Evolutionary conservation across 2,888 invertebrate genomes (phyloP).

Genomic region (Erebia aethiops): DNA sequence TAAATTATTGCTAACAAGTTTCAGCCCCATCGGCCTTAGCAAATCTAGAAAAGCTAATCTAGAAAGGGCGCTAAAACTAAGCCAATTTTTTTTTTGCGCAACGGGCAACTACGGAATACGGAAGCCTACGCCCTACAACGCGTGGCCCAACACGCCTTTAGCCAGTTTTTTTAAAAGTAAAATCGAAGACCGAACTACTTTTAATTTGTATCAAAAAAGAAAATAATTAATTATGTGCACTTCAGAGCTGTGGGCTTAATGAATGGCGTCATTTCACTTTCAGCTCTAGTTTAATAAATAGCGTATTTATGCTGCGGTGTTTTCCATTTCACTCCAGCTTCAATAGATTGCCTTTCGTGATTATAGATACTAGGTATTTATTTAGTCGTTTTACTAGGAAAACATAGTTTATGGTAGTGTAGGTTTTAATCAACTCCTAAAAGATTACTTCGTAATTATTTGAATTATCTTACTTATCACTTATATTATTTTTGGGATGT

Average conservation of each 20-base stretch:
- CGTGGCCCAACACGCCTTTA: no score
- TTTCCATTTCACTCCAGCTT: constrained; percentile 5
- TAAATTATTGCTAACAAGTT: no score
- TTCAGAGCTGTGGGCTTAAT: constrained; percentile 3
- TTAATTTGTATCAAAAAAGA: neutral
- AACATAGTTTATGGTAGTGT: neutral
- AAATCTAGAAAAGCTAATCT: no score
- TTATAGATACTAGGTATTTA: neutral
- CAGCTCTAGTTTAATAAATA: constrained; percentile 15
- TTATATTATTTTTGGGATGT: no score
- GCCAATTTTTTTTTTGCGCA: no score
- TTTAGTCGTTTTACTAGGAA: constrained; percentile 3
- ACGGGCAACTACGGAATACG: no score
- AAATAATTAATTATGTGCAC: constrained; percentile 5
- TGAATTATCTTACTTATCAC: neutral
- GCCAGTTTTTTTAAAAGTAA: no score
- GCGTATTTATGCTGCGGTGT: neutral
- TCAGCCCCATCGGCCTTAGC: no score
- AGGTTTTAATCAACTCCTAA: neutral
- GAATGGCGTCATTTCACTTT: constrained; percentile 19
- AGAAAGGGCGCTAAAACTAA: no score
- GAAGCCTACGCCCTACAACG: no score
- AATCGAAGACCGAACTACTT: no score
- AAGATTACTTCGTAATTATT: neutral
- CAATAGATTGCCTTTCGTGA: constrained; percentile 3